A percentile compares a stretch with the other conserved stretches of the same genome.
Evolutionary conservation across 2,888 invertebrate species (phyloP).

Genomic region (Opisthograptis luteolata): DNA sequence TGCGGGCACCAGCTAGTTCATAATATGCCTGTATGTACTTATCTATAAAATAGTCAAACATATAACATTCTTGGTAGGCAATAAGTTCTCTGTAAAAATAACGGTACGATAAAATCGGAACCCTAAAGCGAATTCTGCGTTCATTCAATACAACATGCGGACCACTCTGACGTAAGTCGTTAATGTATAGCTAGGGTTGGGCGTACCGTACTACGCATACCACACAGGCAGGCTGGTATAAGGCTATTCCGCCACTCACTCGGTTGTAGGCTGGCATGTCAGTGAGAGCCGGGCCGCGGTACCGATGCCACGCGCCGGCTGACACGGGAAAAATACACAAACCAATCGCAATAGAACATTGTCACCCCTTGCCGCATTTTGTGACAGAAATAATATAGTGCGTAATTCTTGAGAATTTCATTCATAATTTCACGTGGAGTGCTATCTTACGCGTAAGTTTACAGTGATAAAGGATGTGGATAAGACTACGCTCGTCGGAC

Average conservation of each 20-base stretch:
- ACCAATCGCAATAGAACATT: conserved; percentile 26
- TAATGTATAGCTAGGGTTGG: conserved; percentile 63
- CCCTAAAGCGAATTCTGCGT: conserved; percentile 45
- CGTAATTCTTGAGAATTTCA: conserved; percentile 37
- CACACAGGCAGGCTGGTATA: conserved; percentile 29
- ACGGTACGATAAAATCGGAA: conserved; percentile 8
- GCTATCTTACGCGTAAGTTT: conserved; percentile 60
- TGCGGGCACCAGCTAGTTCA: too few relatives aligned
- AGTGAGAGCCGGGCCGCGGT: conserved; percentile 67
- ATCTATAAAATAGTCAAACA: too few relatives aligned
- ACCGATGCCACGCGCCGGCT: conserved; percentile 55
- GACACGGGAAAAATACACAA: conserved; percentile 26
- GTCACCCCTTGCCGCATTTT: conserved; percentile 28
- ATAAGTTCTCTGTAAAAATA: conserved; percentile 9
- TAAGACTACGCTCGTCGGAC: conserved; percentile 67
- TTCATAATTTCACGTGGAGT: conserved; percentile 43
- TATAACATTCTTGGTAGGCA: too few relatives aligned
- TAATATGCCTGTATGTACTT: too few relatives aligned
- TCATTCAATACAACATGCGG: conserved; percentile 71
- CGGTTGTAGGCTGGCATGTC: conserved; percentile 39
- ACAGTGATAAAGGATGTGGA: conserved; percentile 73
- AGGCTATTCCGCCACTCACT: conserved; percentile 28
- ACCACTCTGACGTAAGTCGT: conserved; percentile 71
- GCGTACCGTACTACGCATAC: conserved; percentile 51
- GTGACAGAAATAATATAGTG: conserved; percentile 35